A percentile compares a stretch with the other conserved stretches of the same genome.
Conservation (phyloP, 2,888 invertebrate genomes). For the Steinernema carpocapsae region DNA sequence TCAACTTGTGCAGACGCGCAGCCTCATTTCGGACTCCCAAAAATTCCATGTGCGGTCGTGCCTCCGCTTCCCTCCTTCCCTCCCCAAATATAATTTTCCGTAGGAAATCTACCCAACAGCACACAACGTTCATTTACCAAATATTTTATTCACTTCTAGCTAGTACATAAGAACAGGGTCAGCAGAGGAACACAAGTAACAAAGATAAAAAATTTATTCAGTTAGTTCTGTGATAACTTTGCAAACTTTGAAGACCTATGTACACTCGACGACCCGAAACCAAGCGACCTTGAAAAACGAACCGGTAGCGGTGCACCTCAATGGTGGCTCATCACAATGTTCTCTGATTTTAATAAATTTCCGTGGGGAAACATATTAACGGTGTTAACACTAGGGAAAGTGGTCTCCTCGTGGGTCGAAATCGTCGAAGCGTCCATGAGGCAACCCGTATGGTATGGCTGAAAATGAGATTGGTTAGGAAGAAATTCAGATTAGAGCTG, state of each 20-base stretch:
- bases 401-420: neutral
- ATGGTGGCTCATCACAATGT: constrained; percentile 9
- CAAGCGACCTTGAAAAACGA: neutral
- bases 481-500: neutral
- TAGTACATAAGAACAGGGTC: no score
- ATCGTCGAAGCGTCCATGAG: constrained; percentile 30
- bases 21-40: no score
- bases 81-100: no score
- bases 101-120: no score
- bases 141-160: no score
- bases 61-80: no score
- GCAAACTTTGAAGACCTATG: constrained; percentile 19
- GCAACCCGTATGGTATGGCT: constrained; percentile 31
- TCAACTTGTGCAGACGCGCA: no score
- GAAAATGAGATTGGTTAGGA: neutral
- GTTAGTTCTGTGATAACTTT: constrained; percentile 4
- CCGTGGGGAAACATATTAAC: constrained; percentile 26
- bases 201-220: neutral
- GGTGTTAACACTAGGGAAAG: neutral
- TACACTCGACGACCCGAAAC: constrained; percentile 27
- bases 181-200: neutral
- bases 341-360: constrained; percentile 22
- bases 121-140: no score
- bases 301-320: neutral
- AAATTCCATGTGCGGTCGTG: no score